phyloP scores from a whole-genome alignment of 2,113 vertebrate genomes.

The Erpornis zantholeuca region DNA sequence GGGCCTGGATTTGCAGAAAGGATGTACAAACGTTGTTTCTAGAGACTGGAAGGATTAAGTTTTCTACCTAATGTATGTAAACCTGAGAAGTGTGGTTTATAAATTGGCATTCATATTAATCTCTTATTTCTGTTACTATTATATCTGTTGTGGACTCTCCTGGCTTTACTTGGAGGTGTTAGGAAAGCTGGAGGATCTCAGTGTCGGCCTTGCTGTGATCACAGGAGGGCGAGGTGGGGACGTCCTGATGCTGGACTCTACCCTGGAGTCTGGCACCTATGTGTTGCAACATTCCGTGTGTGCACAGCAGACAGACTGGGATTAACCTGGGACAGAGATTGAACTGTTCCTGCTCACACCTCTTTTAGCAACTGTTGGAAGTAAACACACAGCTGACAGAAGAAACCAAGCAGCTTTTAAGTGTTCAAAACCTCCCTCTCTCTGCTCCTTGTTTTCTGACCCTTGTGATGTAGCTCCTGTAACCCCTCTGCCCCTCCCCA shows the following conservation, averaged over 20 bases:
- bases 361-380: background rate
- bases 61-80: background rate
- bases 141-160: background rate
- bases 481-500: background rate
- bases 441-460: background rate
- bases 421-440: background rate
- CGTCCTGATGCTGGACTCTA: accelerated
- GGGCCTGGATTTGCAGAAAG: background rate
- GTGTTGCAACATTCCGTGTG: background rate
- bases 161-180: background rate
- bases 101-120: accelerated
- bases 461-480: background rate
- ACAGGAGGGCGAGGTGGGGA: accelerated
- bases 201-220: background rate
- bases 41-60: background rate
- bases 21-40: background rate
- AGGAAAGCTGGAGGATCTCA: background rate
- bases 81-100: background rate
- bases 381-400: background rate
- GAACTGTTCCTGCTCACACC: background rate
- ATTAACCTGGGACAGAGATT: background rate
- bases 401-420: background rate
- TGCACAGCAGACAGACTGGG: background rate
- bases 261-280: background rate
- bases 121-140: background rate